Evolutionary conservation across 2,113 vertebrate species (phyloP), one percentile per base, ranked within the genome.

Genomic region (Otus sunia): DNA sequence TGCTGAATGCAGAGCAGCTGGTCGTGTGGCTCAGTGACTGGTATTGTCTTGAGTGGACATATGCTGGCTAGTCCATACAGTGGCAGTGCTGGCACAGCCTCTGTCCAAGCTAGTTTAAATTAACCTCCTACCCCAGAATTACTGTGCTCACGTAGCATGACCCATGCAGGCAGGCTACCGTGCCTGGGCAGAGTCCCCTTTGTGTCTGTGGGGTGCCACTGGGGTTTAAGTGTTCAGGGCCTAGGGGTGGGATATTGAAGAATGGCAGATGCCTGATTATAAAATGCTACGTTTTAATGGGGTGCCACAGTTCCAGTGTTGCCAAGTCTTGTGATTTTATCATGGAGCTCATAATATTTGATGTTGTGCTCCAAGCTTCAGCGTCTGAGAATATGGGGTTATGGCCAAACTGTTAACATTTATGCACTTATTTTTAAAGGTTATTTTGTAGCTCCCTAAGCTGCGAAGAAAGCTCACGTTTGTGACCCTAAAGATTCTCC

Each of bases 1-100:
- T 60, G 71, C 72, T 74, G 79, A n/a, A 69, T 21, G 59, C 49
- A 36, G 89, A 95, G 94, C 94, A 84, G 94, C 63, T 96, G 95
- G 59, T n/a, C 25, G 16, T 32, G 69, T 71, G 84, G 67, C 79
- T 93, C 55, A 13, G 82, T 47, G 82, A 86, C 88, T 82, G 60
- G 47, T 72, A 45, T 34, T 80, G 88, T 49, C 86, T 77, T 32
- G 60, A 15, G 55, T 0, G 92, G 96, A 75, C 75, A 75, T 56
- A 26, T 86, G 95, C 64, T 95, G 95, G 37, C 63, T 45, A 4
- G 88, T 17, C 37, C 6, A 22, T 67, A 23, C 85, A 63, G 74
- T 4, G 85, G 85, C 64, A 55, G 39, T 4, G 68, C 79, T 93
- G 94, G 92, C 95, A 92, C 82, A 52, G 79, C 34, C 85, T 49